These are phyloP conservation scores for Glyphotaelius pellucidus DNA, from an alignment of 2,888 invertebrate genomes.

Conservation along the genomic window DNA sequence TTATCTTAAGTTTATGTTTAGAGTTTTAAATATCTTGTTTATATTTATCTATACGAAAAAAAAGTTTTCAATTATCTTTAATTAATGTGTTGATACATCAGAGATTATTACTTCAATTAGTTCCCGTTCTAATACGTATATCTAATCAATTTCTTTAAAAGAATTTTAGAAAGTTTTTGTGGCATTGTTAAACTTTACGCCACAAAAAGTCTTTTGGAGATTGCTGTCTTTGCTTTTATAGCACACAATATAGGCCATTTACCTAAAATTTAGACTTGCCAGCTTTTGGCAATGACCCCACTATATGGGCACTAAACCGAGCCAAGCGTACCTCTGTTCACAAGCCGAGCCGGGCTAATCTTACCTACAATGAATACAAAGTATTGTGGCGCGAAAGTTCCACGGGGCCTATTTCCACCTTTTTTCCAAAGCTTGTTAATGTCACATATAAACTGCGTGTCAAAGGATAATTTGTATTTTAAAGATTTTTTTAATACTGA, in stretches of 20 bases:
- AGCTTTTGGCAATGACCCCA: not conserved
- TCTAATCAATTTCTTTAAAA: not conserved
- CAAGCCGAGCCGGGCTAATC: not conserved
- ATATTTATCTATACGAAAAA: no score
- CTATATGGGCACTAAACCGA: not conserved
- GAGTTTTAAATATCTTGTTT: no score
- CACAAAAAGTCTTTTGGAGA: not conserved
- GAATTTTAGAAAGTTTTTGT: not conserved
- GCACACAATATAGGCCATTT: not conserved
- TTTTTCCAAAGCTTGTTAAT: not conserved
- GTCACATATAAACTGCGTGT: constrained; percentile 14
- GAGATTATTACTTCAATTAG: not conserved
- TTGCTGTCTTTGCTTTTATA: not conserved
- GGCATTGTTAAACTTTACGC: not conserved
- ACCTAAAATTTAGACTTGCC: not conserved
- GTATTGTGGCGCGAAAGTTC: constrained; percentile 3
- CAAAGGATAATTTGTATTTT: constrained; percentile 13
- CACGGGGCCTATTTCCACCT: not conserved
- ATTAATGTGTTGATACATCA: no score
- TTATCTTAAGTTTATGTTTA: no score
- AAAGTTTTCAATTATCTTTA: no score
- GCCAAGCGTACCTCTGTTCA: not conserved
- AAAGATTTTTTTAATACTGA: not conserved
- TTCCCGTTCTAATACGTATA: not conserved
- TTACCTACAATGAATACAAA: not conserved